Evolutionary conservation across 2,113 vertebrate genomes (phyloP), one percentile per base, ranked within the genome.

Genomic region (Tenebrosternarchus preto): DNA sequence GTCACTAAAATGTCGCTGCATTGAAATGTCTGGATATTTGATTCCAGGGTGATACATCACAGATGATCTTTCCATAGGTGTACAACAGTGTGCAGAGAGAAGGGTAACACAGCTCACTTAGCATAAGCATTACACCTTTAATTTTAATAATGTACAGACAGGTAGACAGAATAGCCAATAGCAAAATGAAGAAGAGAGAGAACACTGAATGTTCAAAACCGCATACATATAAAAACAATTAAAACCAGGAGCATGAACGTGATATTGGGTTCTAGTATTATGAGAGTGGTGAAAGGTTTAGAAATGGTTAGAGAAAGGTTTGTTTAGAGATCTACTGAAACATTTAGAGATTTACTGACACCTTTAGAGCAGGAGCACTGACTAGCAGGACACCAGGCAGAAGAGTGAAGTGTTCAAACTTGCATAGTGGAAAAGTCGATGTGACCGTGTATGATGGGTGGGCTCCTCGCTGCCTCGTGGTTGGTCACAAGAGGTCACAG

Each of bases 141-240:
- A 91, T 93, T 83, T 88, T 86, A 89, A 90, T 86, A 88, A 92
- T 92, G 87, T 92, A 93, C 92, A 92, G 87, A 91, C 89, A 92
- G 82, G 87, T 84, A 89, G 60, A 80, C 68, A 89, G 82, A 87
- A 87, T 59, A 88, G 85, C 82, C 85, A 88, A 85, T 84, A 86
- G 77, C 78, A 84, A 80, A 86, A 79, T 85, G 77, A 64, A 87
- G 70, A 83, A 27, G 33, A 71, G 68, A 88, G n/a, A 76, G 11
- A 24, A 53, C 64, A n/a, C n/a, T n/a, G n/a, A n/a, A 74, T 55
- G 80, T 79, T 88, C 74, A 89, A 91, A 90, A 88, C 71, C 76
- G 81, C 82, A 76, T 86, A 87, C 82, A 89, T 86, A 87, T 84
- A 87, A 69, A 83, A 78, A 87, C 81, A 76, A 82, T 20, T n/a